Conservation (phyloP, 2,113 vertebrate species). For the Bos indicus region DNA sequence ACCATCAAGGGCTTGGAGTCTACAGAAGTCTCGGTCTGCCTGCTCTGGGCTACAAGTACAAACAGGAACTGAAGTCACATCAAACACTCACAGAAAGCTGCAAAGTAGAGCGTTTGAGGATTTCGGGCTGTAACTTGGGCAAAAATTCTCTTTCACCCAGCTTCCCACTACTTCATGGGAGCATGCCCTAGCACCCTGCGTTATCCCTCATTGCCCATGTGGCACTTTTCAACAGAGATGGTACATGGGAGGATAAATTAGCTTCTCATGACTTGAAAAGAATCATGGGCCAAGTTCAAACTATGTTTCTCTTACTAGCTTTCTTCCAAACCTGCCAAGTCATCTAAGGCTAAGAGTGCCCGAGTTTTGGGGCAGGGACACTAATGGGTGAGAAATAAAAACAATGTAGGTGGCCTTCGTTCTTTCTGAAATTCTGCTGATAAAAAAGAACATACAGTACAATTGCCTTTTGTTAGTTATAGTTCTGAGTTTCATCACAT, state of each 20-base stretch:
- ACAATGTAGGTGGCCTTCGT: not conserved
- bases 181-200: not conserved
- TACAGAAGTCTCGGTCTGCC: not conserved
- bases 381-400: not conserved
- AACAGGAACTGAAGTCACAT: not conserved
- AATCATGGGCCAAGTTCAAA: not conserved
- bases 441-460: not conserved
- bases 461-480: not conserved
- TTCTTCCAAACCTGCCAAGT: not conserved
- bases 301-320: not conserved
- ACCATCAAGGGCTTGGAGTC: not conserved
- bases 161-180: not conserved
- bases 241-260: not conserved
- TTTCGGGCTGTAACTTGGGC: not conserved
- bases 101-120: not conserved
- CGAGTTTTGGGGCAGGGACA: not conserved
- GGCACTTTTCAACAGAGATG: not conserved
- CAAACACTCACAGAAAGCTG: not conserved
- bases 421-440: not conserved
- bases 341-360: not conserved
- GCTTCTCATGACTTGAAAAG: not conserved
- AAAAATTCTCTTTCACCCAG: not conserved
- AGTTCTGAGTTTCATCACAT: not conserved
- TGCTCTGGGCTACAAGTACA: not conserved
- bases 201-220: not conserved